phyloP scores from a whole-genome alignment of 1,140 invertebrate species.

The Tetraneura akinire region DNA sequence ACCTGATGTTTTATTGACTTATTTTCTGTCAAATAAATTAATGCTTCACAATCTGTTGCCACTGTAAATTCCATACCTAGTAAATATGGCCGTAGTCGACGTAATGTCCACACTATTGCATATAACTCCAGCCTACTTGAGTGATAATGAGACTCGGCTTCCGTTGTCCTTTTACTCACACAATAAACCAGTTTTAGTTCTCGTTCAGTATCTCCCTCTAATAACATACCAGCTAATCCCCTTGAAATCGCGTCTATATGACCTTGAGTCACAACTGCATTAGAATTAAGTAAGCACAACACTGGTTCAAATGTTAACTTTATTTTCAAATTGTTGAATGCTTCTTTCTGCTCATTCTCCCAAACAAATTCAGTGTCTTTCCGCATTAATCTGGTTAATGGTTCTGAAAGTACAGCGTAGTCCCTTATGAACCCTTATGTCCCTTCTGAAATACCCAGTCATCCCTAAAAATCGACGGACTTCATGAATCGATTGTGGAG shows the following conservation, averaged over 20 bases:
- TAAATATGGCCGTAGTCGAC: constrained; percentile 3
- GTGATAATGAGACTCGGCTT: constrained; percentile 25
- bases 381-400: too few species aligned
- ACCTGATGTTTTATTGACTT: constrained; percentile 55
- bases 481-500: too few species aligned
- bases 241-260: constrained; percentile 37
- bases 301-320: constrained; percentile 49
- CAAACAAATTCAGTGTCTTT: too few species aligned
- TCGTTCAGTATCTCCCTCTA: constrained; percentile 6
- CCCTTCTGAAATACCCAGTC: too few species aligned
- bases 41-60: constrained; percentile 33
- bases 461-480: too few species aligned
- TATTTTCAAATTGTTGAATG: too few species aligned
- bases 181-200: constrained; percentile 29
- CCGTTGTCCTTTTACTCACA: constrained; percentile 32
- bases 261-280: constrained; percentile 39
- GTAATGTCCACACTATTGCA: constrained; percentile 3
- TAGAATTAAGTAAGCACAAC: constrained; percentile 45
- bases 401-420: too few species aligned
- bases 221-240: constrained; percentile 18
- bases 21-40: neutral
- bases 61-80: constrained; percentile 15
- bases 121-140: constrained; percentile 22
- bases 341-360: too few species aligned
- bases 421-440: too few species aligned